Base-by-base conservation (phyloP, 1,140 invertebrate species). In the Globodera rostochiensis region DNA sequence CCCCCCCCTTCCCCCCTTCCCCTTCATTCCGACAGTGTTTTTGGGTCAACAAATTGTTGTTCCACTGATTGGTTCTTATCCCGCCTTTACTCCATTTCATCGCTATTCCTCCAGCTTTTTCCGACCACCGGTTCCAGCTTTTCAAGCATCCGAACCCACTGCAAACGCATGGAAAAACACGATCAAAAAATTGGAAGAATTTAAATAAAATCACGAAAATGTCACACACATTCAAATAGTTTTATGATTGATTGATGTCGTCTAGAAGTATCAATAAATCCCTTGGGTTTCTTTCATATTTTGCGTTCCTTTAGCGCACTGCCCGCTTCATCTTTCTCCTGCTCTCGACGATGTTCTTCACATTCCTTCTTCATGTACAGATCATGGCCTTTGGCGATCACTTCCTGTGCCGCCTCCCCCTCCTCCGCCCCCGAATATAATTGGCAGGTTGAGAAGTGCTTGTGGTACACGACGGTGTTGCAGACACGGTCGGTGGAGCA, bases 401-500 rank as follows among this genome's bases (percentile, higher is more conserved):
- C 85, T 73, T 86, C 73, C 47, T 74, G 74, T 13, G 86, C 49
- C 15, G 47, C 78, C 19, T 82, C 64, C 19, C 45, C 76, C 67
- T 64, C 85, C 67, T 64, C 83, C 19, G 80, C 86, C 69, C 87
- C 83, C 36, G 70, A 69, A 60, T 86, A 86, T 13, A 86, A 73
- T 76, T 86, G 86, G 77, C 85, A 86, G 3, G 80, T 86, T 6
- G 81, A 85, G 53, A 86, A 86, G 50, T 83, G 74, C 73, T 79
- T 82, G 60, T 86, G 85, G 81, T 87, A 86, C 19, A 86, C 85
- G 45, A 86, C 80, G 1, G 81, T 74, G 15, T 73, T 77, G 77
- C 85, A 86, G 15, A 46, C n/a, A 8, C n/a, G 60, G 9, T 69
- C 70, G 19, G 53, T 78, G 21, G 47, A 64, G 49, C 77, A 78